Evolutionary conservation across 2,113 vertebrate species (phyloP).

Genomic region (Campylomormyrus numenius): DNA sequence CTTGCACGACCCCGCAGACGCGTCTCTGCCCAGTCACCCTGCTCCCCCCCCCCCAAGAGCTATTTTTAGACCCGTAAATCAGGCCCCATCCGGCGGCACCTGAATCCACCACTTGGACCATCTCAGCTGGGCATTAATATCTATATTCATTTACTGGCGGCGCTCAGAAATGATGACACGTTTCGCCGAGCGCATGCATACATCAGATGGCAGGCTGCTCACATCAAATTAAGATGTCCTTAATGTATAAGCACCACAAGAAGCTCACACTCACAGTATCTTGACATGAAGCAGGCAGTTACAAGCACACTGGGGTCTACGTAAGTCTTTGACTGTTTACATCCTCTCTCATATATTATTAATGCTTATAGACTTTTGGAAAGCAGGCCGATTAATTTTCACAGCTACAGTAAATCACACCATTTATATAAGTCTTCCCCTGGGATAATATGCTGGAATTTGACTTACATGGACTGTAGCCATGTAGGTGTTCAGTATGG

Average conservation of each 20-base stretch:
- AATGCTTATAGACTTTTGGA: not conserved
- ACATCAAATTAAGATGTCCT: not conserved
- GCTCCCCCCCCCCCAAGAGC: slow-evolving; percentile 9
- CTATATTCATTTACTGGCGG: not conserved
- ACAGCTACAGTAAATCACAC: not conserved
- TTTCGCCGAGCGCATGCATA: not conserved
- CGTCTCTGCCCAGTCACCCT: not conserved
- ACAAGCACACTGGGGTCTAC: not conserved
- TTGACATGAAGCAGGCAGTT: not conserved
- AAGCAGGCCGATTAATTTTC: not conserved
- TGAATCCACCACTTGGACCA: not conserved
- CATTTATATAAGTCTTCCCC: not conserved
- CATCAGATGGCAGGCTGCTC: not conserved
- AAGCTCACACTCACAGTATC: not conserved
- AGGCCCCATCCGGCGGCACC: not conserved
- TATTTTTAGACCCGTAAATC: slow-evolving; percentile 56
- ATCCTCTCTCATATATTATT: not conserved
- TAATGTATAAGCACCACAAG: not conserved
- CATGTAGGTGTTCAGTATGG: not conserved
- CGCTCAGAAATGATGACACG: not conserved
- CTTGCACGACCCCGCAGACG: slow-evolving; percentile 2
- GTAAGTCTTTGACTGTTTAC: not conserved
- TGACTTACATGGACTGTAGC: not conserved
- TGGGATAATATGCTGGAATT: not conserved
- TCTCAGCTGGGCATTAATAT: not conserved